Percentiles rank a stretch among this genome's conserved stretches.
Evolutionary conservation across 2,797 vertebrate species (phyloP).

Genomic region (Sciaenops ocellatus): DNA sequence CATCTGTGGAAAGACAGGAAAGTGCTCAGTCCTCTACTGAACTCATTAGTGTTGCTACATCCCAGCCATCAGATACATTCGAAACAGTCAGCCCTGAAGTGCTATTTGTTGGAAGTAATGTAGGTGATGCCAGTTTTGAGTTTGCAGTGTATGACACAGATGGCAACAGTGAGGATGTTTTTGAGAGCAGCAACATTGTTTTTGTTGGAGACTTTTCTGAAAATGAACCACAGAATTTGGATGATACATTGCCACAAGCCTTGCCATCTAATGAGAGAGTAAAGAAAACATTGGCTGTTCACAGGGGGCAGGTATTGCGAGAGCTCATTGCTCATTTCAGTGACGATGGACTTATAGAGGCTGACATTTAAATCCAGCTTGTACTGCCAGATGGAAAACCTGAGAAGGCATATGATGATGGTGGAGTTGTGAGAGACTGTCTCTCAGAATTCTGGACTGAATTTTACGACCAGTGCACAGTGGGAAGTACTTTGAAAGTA

Average conservation of each 20-base stretch:
- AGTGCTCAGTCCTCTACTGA: neutral
- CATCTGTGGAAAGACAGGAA: neutral
- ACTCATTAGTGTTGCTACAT: no score
- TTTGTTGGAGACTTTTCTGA: neutral
- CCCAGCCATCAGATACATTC: no score
- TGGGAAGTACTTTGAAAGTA: slow-evolving; percentile 34
- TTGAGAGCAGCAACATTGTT: neutral
- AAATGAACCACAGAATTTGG: no score
- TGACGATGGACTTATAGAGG: neutral
- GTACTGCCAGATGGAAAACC: slow-evolving; percentile 24
- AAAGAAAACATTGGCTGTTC: slow-evolving; percentile 20
- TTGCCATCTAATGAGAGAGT: neutral
- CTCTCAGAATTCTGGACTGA: slow-evolving; percentile 8
- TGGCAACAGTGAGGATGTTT: neutral
- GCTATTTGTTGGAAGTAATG: neutral
- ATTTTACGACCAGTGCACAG: slow-evolving; percentile 6
- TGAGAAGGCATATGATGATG: slow-evolving; percentile 46
- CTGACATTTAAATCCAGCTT: slow-evolving; percentile 15
- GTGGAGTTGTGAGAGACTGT: slow-evolving; percentile 40
- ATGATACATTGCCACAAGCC: slow-evolving; percentile 1
- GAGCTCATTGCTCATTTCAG: slow-evolving; percentile 19
- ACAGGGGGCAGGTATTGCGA: slow-evolving; percentile 15
- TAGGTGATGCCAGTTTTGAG: neutral
- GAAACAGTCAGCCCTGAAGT: neutral
- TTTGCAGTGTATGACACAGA: neutral